Evolutionary conservation across 2,113 vertebrate species (phyloP).

Genomic region (Sclerurus mexicanus): DNA sequence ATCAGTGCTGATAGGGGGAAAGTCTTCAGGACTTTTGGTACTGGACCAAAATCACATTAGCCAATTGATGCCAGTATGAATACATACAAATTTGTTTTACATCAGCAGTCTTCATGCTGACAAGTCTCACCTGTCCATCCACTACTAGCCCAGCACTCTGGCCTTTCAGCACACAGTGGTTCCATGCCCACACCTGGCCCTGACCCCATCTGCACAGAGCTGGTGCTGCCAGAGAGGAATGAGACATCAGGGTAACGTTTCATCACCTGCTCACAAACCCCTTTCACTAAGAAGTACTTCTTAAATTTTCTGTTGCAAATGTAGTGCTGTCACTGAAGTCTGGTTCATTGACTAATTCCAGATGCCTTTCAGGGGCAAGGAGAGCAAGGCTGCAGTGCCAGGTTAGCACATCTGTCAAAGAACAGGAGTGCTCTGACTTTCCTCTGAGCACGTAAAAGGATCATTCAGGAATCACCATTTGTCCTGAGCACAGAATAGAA

Average conservation of each 20-base stretch:
- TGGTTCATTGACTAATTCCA: not conserved
- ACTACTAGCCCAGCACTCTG: not conserved
- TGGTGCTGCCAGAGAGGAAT: not conserved
- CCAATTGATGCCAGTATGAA: not conserved
- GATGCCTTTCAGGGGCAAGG: not conserved
- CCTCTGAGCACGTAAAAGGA: not conserved
- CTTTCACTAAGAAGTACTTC: not conserved
- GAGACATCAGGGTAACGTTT: fast-evolving
- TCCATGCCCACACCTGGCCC: not conserved
- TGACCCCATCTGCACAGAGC: not conserved
- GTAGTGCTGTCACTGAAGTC: not conserved
- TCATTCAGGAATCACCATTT: not conserved
- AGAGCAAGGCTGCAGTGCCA: not conserved
- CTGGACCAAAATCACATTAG: not conserved
- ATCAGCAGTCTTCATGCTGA: not conserved
- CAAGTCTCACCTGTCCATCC: not conserved
- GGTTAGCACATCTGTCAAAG: not conserved
- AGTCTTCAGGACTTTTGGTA: not conserved
- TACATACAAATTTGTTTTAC: not conserved
- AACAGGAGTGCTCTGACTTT: not conserved
- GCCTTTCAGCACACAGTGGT: not conserved
- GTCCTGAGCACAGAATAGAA: not conserved
- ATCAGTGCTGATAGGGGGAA: not conserved
- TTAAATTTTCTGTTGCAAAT: not conserved
- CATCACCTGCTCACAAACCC: not conserved